A percentile compares a stretch with the other conserved stretches of the same genome.
phyloP scores from a whole-genome alignment of 2,113 vertebrate genomes.

The Tricholaema leucomelas region DNA sequence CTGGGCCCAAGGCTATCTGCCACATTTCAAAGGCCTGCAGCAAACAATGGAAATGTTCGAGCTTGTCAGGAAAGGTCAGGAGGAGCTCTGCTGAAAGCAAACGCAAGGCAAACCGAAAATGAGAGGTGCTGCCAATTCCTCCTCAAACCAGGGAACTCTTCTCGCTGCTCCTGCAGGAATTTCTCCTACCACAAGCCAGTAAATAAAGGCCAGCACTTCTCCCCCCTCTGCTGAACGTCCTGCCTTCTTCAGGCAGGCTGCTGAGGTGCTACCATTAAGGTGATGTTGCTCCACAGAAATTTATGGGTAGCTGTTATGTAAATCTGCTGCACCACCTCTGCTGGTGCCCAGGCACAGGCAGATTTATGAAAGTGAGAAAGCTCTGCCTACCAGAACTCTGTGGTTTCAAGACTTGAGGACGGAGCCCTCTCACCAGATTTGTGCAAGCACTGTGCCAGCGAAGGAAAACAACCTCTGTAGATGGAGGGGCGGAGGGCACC shows the following conservation, averaged over 20 bases:
- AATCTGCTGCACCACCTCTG: not conserved
- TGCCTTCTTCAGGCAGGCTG: not conserved
- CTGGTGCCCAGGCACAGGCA: not conserved
- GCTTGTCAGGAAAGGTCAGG: conserved; percentile 64
- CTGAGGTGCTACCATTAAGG: not conserved
- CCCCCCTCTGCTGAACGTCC: conserved; percentile 1
- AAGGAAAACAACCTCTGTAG: not conserved
- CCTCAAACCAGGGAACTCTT: conserved; percentile 51
- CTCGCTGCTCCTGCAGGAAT: conserved; percentile 33
- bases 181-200: conserved; percentile 5
- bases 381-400: not conserved
- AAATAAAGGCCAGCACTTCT: conserved; percentile 32
- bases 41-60: conserved; percentile 66
- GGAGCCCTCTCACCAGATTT: not conserved
- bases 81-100: conserved; percentile 57
- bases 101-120: conserved; percentile 36
- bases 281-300: not conserved
- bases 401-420: not conserved
- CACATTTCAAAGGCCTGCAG: conserved; percentile 66
- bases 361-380: not conserved
- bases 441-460: not conserved
- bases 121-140: conserved; percentile 41
- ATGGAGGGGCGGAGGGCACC: not conserved
- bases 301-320: not conserved
- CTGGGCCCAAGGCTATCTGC: conserved; percentile 68